phyloP scores from a whole-genome alignment of 2,113 vertebrate genomes.

The Sylvilagus bachmani region DNA sequence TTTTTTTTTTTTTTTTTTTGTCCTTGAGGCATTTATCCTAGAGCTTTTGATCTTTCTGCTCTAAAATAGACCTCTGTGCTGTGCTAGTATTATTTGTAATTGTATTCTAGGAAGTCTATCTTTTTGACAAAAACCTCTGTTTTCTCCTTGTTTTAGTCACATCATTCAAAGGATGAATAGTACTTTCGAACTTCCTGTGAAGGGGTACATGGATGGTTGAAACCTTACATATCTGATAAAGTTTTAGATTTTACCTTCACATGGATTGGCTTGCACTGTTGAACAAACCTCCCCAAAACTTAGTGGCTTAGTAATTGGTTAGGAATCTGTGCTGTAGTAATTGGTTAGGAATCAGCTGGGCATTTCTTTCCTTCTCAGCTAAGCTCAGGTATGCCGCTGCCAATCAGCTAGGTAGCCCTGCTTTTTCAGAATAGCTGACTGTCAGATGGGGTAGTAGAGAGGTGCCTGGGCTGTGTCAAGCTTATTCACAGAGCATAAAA shows the following conservation, averaged over 20 bases:
- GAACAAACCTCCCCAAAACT: background rate
- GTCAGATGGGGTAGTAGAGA: background rate
- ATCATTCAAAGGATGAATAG: background rate
- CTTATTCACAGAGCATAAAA: background rate
- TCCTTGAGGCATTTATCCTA: background rate
- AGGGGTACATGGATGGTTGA: background rate
- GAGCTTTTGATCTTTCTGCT: background rate
- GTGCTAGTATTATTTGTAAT: background rate
- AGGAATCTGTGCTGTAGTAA: background rate
- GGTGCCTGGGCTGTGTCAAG: background rate
- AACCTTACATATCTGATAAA: background rate
- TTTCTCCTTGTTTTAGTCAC: background rate
- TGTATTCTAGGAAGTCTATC: background rate
- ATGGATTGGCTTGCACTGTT: too few species aligned
- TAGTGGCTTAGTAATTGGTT: background rate
- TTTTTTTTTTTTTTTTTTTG: background rate
- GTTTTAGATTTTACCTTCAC: too few species aligned
- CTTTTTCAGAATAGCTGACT: background rate
- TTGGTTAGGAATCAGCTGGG: background rate
- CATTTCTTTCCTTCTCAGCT: background rate
- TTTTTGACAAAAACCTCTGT: background rate
- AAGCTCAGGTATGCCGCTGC: background rate
- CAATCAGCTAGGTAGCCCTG: too few species aligned
- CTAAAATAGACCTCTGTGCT: background rate
- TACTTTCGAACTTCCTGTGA: background rate